phyloP scores from a whole-genome alignment of 2,888 invertebrate species.

The Sthenelais limicola region DNA sequence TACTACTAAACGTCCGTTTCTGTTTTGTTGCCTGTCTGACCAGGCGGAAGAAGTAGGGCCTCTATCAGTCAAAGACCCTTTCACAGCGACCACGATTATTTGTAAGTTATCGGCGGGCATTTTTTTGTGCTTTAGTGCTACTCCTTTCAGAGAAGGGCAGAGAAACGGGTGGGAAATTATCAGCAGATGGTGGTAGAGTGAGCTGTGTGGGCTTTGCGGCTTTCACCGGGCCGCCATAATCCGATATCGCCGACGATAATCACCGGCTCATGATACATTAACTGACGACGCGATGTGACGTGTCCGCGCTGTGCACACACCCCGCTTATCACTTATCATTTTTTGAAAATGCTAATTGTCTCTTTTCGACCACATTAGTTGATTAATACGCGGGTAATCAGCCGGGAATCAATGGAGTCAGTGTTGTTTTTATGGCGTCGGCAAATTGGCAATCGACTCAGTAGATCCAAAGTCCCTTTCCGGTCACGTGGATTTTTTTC shows the following conservation, averaged over 20 bases:
- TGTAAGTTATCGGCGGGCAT: too few species aligned
- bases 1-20: not conserved
- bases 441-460: constrained; percentile 34
- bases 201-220: constrained; percentile 6
- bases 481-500: constrained; percentile 7
- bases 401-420: constrained; percentile 18
- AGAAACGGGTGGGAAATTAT: constrained; percentile 21
- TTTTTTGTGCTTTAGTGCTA: not conserved
- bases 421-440: constrained; percentile 23
- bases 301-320: constrained; percentile 8
- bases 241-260: constrained; percentile 29
- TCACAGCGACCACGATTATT: too few species aligned
- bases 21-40: too few species aligned
- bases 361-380: constrained; percentile 38
- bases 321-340: constrained; percentile 33
- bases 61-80: too few species aligned
- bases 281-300: constrained; percentile 35
- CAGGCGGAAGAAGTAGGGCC: too few species aligned
- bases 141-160: constrained; percentile 9
- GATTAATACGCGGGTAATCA: constrained; percentile 39
- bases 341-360: constrained; percentile 39
- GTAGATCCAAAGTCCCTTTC: constrained; percentile 21
- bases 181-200: constrained; percentile 39
- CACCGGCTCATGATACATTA: constrained; percentile 21
- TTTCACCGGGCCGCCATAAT: not conserved